A percentile compares a stretch with the other conserved stretches of the same genome.
Conservation (phyloP, 2,113 vertebrate species). For the Prunella fulvescens region DNA sequence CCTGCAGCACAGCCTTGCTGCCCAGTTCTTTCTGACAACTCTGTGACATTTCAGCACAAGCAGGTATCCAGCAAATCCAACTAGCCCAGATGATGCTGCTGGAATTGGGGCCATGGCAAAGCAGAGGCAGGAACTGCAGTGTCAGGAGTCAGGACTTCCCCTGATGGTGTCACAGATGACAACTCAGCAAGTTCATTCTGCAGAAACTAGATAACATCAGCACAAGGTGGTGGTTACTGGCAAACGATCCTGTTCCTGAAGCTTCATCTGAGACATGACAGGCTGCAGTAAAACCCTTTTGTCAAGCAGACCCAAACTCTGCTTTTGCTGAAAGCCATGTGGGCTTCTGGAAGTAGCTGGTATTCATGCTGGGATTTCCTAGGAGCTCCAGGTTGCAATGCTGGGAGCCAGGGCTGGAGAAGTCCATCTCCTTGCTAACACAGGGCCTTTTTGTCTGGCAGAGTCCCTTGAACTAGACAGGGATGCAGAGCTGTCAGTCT, state of each 20-base stretch:
- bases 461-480: background rate
- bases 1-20: background rate
- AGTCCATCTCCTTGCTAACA: background rate
- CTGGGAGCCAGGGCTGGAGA: background rate
- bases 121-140: conserved; percentile 22
- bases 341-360: background rate
- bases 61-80: background rate
- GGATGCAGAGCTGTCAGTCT: background rate
- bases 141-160: conserved; percentile 73
- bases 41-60: background rate
- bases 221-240: conserved; percentile 64
- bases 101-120: conserved; percentile 13
- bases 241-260: conserved; percentile 55
- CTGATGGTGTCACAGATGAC: conserved; percentile 26
- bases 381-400: background rate
- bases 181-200: conserved; percentile 72
- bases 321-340: background rate
- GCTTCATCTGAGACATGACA: conserved; percentile 48
- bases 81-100: background rate
- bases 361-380: background rate
- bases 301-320: background rate
- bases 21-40: background rate
- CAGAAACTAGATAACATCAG: conserved; percentile 79
- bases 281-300: background rate
- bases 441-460: background rate